Base-by-base conservation (phyloP, 2,113 vertebrate species). In the Hyperoodon ampullatus region DNA sequence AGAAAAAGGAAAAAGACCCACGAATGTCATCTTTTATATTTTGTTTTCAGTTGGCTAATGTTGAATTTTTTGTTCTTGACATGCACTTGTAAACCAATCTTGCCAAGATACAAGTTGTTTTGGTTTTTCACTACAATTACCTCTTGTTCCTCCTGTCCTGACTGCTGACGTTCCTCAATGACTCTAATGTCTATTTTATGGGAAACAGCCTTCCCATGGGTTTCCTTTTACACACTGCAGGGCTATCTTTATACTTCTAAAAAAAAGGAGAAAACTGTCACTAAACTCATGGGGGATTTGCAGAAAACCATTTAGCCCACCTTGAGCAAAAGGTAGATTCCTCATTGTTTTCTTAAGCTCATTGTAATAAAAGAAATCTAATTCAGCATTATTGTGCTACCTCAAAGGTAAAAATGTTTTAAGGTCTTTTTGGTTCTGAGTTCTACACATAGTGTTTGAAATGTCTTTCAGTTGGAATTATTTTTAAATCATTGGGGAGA, bases 351-450 rank as follows among this genome's bases (percentile, higher is more conserved):
- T 94, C 97, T 92, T 98, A 97, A 97, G 94, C 93, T 98, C 98
- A 86, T 24, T 94, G 94, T 98, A 96, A 98, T 98, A 97, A 97
- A 97, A 98, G 92, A 97, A 97, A 98, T 98, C 95, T 98, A 98
- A 98, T 98, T 98, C 95, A 98, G 98, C 98, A 98, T 98, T 98
- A 98, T 99, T 97, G 98, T 98, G 98, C 99, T 99, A 99, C 99
- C 99, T 99, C 99, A 99, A 98, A 98, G 98, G 98, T 98, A 98
- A 98, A 99, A 98, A 97, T 98, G 98, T 98, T 99, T 98, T 98
- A 98, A 98, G 97, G 97, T 98, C 97, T 96, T 98, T 98, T 97
- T 97, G 95, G 97, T 97, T 98, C 97, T 98, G 97, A 98, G 97
- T 98, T 98, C 97, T 97, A 68, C 95, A 96, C 77, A 95, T 97